These are phyloP conservation scores for Zelleria hepariella DNA, from an alignment of 2,888 invertebrate genomes.

Conservation along the genomic window DNA sequence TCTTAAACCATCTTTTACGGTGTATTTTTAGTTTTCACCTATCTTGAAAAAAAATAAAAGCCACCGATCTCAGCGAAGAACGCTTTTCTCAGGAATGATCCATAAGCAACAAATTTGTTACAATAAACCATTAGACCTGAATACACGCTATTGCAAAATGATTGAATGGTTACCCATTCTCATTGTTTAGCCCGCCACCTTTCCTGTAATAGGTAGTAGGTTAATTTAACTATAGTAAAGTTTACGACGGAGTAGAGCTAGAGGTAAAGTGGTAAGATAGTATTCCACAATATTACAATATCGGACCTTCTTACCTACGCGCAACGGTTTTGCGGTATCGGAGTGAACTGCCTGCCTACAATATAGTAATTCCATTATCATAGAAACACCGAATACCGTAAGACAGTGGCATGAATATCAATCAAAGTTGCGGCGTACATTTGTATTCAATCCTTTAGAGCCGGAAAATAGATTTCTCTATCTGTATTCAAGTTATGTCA, in stretches of 20 bases:
- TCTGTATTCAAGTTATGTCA: neutral
- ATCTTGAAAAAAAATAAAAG: too few species aligned
- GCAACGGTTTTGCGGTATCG: neutral
- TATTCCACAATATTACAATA: too few species aligned
- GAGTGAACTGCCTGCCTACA: neutral
- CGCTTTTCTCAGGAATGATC: too few species aligned
- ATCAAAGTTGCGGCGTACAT: neutral
- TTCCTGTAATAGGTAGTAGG: neutral
- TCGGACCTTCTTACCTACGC: neutral
- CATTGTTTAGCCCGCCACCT: neutral
- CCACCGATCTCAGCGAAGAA: too few species aligned
- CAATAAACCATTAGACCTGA: neutral
- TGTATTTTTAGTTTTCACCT: too few species aligned
- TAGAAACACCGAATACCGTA: neutral
- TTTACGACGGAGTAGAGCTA: too few species aligned
- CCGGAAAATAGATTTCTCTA: neutral
- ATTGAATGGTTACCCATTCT: neutral
- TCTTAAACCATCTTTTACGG: too few species aligned
- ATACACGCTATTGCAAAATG: neutral
- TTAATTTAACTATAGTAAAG: neutral
- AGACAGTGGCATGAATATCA: constrained; percentile 1
- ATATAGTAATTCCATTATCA: constrained; percentile 4
- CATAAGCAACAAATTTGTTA: neutral
- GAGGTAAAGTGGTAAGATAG: too few species aligned
- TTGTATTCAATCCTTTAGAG: neutral